Conservation (phyloP, 2,113 vertebrate genomes). For the Danio rerio region DNA sequence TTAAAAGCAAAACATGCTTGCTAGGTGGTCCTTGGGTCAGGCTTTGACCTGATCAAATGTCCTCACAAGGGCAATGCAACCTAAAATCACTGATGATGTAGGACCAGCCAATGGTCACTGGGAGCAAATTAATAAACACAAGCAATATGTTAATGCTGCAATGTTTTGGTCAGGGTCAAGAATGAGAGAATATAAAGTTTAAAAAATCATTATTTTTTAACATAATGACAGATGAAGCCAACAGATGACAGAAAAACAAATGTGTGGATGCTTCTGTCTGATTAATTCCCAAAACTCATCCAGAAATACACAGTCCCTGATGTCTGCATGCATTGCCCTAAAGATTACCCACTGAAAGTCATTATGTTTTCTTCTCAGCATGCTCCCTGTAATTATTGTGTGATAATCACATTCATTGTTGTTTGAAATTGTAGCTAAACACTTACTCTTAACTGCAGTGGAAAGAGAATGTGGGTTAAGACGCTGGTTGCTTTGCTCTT, state of each 20-base stretch:
- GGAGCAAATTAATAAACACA: neutral
- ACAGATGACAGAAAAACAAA: neutral
- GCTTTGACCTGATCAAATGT: neutral
- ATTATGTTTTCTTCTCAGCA: slow-evolving; percentile 31
- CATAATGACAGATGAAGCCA: neutral
- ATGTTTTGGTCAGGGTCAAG: neutral
- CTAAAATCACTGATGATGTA: neutral
- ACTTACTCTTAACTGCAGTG: neutral
- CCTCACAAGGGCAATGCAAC: neutral
- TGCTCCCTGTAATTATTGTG: slow-evolving; percentile 13
- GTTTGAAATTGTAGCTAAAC: neutral
- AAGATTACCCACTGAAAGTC: slow-evolving; percentile 29
- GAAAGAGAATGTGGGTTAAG: neutral
- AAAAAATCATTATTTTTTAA: neutral
- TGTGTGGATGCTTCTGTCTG: slow-evolving; percentile 5
- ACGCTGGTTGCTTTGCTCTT: neutral
- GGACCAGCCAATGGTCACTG: neutral
- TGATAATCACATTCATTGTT: slow-evolving; percentile 33
- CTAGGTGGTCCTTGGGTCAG: neutral
- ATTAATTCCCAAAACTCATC: slow-evolving; percentile 50
- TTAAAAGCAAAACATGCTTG: too few species aligned
- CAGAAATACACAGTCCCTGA: slow-evolving; percentile 44
- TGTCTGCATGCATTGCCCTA: slow-evolving; percentile 25
- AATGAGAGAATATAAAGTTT: neutral
- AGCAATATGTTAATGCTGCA: neutral